These are phyloP conservation scores for Syritta pipiens DNA, from an alignment of 2,888 invertebrate genomes.

Conservation along the genomic window DNA sequence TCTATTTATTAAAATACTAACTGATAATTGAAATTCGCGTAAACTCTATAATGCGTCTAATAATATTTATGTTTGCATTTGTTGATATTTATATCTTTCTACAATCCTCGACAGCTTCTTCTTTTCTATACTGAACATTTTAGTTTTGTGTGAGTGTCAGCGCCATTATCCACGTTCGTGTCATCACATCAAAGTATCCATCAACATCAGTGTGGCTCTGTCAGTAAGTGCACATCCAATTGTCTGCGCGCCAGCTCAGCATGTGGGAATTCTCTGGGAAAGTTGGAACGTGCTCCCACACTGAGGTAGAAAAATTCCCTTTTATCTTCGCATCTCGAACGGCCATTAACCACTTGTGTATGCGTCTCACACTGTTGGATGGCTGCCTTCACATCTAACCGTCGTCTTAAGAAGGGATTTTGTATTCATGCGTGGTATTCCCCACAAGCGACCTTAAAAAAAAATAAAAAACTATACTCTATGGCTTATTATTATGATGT, in stretches of 20 bases:
- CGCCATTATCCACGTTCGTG: conserved; percentile 60
- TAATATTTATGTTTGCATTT: no score
- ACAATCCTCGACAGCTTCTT: no score
- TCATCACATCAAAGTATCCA: conserved; percentile 56
- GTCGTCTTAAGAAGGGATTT: conserved; percentile 27
- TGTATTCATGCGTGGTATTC: conserved; percentile 48
- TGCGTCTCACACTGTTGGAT: conserved; percentile 39
- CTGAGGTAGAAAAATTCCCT: conserved; percentile 50
- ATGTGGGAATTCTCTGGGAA: conserved; percentile 60
- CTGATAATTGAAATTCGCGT: no score
- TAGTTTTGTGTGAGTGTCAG: conserved; percentile 48
- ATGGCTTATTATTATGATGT: conserved; percentile 30
- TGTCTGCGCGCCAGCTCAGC: conserved; percentile 48
- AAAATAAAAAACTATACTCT: not conserved
- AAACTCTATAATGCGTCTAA: no score
- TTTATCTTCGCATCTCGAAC: conserved; percentile 44
- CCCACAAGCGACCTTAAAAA: conserved; percentile 52
- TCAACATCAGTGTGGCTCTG: conserved; percentile 42
- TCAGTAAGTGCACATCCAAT: conserved; percentile 45
- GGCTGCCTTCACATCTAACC: conserved; percentile 34
- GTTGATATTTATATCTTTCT: no score
- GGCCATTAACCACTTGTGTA: conserved; percentile 35
- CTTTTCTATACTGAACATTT: no score
- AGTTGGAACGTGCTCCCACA: conserved; percentile 55
- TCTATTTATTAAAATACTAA: no score